Conservation (phyloP, 30 jellyfish, hydroid and myxozoan genomes). For the Cassiopea xamachana region DNA sequence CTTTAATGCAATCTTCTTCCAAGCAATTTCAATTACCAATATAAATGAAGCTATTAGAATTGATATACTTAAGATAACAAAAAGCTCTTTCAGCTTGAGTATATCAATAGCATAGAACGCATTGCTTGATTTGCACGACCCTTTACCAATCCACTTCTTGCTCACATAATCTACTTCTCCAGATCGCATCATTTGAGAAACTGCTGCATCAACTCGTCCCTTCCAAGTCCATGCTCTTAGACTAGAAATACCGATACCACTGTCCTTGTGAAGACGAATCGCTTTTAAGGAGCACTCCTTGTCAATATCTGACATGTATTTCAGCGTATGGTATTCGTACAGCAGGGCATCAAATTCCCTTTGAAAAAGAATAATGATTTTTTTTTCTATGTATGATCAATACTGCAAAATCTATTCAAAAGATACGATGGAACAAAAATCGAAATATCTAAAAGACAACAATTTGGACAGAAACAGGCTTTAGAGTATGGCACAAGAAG, state of each 20-base stretch:
- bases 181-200: not conserved
- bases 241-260: not conserved
- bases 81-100: conserved; percentile 5
- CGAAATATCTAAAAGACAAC: no score
- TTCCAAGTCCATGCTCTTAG: conserved; percentile 27
- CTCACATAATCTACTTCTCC: conserved; percentile 21
- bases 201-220: conserved; percentile 19
- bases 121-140: not conserved
- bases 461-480: no score
- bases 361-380: not conserved
- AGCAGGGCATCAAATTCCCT: conserved; percentile 46
- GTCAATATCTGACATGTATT: conserved; percentile 25
- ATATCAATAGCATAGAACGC: conserved; percentile 4
- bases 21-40: not conserved
- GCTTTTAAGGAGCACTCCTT: conserved; percentile 41
- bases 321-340: conserved; percentile 17
- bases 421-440: no score
- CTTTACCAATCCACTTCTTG: conserved; percentile 1
- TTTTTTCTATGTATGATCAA: no score
- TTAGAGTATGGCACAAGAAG: no score
- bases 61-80: not conserved
- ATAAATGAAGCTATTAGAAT: not conserved
- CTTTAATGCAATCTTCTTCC: not conserved
- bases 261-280: not conserved
- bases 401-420: no score